These are phyloP conservation scores for Mesoclemmys tuberculata DNA, from an alignment of 2,113 vertebrate genomes.

Conservation along the genomic window DNA sequence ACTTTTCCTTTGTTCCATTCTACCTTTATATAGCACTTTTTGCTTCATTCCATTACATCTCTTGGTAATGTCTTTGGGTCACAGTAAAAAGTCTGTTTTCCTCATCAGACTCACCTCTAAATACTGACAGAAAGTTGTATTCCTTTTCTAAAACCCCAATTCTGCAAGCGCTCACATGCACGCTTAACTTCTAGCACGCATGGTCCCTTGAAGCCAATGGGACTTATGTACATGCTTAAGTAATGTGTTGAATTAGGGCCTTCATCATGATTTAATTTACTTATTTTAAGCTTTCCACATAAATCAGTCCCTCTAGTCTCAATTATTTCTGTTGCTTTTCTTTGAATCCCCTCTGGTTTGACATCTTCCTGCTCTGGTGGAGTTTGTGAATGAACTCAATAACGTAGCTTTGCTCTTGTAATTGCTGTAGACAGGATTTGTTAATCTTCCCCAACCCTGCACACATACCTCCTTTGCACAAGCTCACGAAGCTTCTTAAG, in stretches of 20 bases:
- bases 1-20: neutral
- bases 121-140: neutral
- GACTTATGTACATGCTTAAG: neutral
- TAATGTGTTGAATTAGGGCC: neutral
- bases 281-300: neutral
- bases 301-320: neutral
- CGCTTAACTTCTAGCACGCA: rapidly evolving
- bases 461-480: rapidly evolving
- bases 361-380: neutral
- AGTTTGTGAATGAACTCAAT: neutral
- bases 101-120: neutral
- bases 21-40: neutral
- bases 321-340: neutral
- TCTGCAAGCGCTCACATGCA: neutral
- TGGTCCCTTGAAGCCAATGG: neutral
- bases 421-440: neutral
- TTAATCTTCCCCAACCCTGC: neutral
- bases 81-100: neutral
- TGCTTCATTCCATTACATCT: neutral
- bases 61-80: neutral
- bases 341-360: neutral
- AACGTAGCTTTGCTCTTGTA: neutral
- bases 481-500: neutral
- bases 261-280: neutral
- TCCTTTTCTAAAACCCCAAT: neutral